phyloP scores from a whole-genome alignment of 2,113 vertebrate species.

The Crotalus viridis region DNA sequence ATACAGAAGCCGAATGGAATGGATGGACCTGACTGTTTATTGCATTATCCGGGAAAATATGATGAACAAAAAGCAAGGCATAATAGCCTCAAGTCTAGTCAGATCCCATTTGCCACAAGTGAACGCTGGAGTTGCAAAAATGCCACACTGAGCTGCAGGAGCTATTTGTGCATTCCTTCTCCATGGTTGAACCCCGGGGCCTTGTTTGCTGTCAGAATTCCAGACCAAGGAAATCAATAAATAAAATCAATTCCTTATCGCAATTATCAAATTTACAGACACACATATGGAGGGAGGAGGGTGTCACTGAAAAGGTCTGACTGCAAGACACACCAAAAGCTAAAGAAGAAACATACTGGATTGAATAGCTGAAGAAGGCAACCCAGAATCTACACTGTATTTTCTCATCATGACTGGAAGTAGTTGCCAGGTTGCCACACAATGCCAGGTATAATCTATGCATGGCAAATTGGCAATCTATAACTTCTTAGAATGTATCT shows the following conservation, averaged over 20 bases:
- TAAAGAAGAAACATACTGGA: background rate
- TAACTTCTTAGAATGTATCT: background rate
- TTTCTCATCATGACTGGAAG: background rate
- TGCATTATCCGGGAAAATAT: background rate
- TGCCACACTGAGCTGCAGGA: rapidly evolving
- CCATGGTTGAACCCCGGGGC: background rate
- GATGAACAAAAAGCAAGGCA: background rate
- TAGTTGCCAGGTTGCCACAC: background rate
- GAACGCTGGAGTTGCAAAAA: rapidly evolving
- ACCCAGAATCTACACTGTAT: background rate
- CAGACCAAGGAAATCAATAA: background rate
- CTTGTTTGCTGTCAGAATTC: background rate
- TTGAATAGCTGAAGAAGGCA: background rate
- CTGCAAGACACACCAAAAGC: background rate
- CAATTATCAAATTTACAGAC: background rate
- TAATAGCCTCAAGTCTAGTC: background rate
- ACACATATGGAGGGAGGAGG: background rate
- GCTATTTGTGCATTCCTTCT: background rate
- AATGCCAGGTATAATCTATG: background rate
- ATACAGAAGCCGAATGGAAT: rapidly evolving
- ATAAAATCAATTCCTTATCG: background rate
- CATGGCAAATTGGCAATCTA: background rate
- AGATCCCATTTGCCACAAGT: background rate
- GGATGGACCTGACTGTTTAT: background rate
- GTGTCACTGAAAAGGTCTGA: background rate